These are phyloP conservation scores for Eupleurogrammus muticus DNA, from an alignment of 2,797 vertebrate species.

Conservation along the genomic window DNA sequence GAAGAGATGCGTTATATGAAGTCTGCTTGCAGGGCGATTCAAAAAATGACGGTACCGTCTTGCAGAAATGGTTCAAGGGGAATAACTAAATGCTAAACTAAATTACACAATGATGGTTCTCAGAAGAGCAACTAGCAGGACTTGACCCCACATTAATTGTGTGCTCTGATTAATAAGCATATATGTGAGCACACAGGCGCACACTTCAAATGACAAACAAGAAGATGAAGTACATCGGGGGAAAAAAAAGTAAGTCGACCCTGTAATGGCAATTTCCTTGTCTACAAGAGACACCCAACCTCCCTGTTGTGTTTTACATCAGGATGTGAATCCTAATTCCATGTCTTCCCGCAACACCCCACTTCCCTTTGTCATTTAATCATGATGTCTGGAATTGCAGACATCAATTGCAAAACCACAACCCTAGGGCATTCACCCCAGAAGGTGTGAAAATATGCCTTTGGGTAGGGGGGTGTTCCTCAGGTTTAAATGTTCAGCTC, in stretches of 20 bases:
- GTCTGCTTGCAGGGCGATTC: conserved; percentile 52
- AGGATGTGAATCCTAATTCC: no score
- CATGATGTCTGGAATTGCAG: no score
- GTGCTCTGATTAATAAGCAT: conserved; percentile 22
- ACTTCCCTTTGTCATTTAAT: no score
- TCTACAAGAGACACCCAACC: no score
- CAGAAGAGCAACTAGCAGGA: conserved; percentile 42
- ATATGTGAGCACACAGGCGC: conserved; percentile 12
- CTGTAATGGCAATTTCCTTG: no score
- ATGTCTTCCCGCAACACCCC: no score
- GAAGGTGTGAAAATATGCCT: no score
- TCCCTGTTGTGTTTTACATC: no score
- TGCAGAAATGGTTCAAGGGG: conserved; percentile 39
- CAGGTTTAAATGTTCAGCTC: no score
- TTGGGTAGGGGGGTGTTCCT: no score
- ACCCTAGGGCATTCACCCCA: no score
- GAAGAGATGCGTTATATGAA: conserved; percentile 53
- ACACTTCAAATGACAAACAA: conserved; percentile 9
- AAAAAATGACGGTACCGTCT: conserved; percentile 46
- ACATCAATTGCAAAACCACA: no score
- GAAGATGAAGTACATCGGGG: background rate
- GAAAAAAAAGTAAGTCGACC: background rate
- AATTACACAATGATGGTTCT: conserved; percentile 51
- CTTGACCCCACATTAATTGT: conserved; percentile 54
- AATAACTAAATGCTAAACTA: conserved; percentile 56